Base-by-base conservation (phyloP, 2,797 vertebrate species). In the Pseudochaenichthys georgianus region DNA sequence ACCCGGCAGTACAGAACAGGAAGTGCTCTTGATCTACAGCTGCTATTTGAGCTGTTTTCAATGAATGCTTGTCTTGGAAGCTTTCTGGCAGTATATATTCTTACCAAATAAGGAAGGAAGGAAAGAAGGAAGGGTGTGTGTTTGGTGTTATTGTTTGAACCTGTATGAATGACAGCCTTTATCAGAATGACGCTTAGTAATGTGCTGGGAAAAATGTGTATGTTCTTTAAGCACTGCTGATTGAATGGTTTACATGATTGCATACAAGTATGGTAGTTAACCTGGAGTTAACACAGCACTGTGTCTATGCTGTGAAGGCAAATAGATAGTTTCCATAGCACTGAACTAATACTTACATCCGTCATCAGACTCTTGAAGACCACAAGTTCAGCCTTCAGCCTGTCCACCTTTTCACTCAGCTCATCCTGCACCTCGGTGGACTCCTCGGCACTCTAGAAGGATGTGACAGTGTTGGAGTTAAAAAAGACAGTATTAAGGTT, bases 341-440 rank as follows among this genome's bases (percentile, higher is more conserved):
- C 42, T 57, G 48, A 75, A 28, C 21, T 42, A 5, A 81, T 77
- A 97, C 98, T 99, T 94, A 99, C 98, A 31, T 99, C 98, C 83
- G 94, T 97, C 97, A 99, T 97, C 81, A 99, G 96, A 84, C 98
- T 97, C 93, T 98, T 99, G 93, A 98, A 99, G 85, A 99, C 97
- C 87, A 99, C 98, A 9, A 99, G 95, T 72, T 99, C 98, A 0
- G 97, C 96, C 89, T 98, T 99, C 83, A 99, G 95, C 74, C 96
- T 91, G 90, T 98, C 97, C 11, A 99, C 97, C 91, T 98, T 99
- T 88, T 97, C 96, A 0, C 90, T 97, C 75, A 99, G 88, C 87
- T 99, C 96, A 61, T 96, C 96, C 89, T 98, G 97, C 75, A 98
- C 91, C 78, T 94, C 95, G 16, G 96, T 94, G 0, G 98, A 97